A percentile compares a stretch with the other conserved stretches of the same genome.
These are phyloP conservation scores for Endotricha flammealis DNA, from an alignment of 2,888 invertebrate species.

Conservation along the genomic window DNA sequence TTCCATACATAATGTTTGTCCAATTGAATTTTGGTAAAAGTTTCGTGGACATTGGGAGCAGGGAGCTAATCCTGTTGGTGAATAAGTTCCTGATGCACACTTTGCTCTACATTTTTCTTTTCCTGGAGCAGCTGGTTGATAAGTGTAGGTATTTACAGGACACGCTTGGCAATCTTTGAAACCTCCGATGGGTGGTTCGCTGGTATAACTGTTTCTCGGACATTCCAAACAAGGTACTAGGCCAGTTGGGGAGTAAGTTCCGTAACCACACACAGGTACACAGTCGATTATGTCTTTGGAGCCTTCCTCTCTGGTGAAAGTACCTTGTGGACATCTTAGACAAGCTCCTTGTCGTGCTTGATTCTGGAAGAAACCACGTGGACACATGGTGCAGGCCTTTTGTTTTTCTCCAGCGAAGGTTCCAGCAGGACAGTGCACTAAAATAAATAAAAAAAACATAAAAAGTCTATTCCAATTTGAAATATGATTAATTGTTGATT, in stretches of 20 bases:
- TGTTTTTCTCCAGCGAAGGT: conserved; percentile 94
- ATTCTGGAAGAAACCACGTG: conserved; percentile 95
- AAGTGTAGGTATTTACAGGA: conserved; percentile 92
- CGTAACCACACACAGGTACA: conserved; percentile 96
- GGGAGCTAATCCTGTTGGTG: conserved; percentile 94
- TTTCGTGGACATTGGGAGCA: conserved; percentile 95
- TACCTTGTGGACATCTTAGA: conserved; percentile 93
- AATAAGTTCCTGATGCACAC: conserved; percentile 93
- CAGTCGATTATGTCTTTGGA: conserved; percentile 92
- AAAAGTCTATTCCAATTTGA: conserved; percentile 1
- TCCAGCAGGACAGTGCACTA: conserved; percentile 97
- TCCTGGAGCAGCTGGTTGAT: conserved; percentile 92
- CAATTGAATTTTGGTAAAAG: conserved; percentile 92
- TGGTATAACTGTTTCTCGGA: conserved; percentile 93
- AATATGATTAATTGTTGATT: too few species aligned
- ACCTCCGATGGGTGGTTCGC: conserved; percentile 92
- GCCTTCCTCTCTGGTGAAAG: conserved; percentile 94
- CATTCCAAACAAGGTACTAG: conserved; percentile 96
- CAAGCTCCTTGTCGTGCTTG: conserved; percentile 94
- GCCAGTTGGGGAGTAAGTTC: conserved; percentile 96
- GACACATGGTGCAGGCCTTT: conserved; percentile 93
- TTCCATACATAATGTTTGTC: conserved; percentile 91
- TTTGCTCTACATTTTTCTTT: conserved; percentile 91
- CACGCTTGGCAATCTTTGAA: conserved; percentile 97
- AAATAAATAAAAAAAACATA: conserved; percentile 30